Base-by-base conservation (phyloP, 1,140 invertebrate genomes). In the Macrostomum lignano region DNA sequence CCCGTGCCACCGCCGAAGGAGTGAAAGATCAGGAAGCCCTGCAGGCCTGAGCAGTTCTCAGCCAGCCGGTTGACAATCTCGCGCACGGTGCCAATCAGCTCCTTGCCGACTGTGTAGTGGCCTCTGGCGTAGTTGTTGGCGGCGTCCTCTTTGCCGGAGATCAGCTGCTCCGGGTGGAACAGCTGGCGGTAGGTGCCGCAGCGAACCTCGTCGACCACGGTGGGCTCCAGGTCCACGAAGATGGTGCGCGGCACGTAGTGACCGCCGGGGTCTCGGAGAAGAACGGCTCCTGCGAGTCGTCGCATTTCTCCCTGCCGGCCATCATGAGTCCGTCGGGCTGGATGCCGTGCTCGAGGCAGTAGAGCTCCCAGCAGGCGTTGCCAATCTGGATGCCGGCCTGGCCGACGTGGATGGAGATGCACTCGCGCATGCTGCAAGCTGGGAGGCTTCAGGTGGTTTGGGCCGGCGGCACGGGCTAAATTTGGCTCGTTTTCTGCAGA, bases 261-360 rank as follows among this genome's bases (percentile, higher is more conserved):
- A 21, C 22, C 22, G 14, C 39, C 35, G n/a, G 35, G 37, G 25
- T 38, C 39, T 36, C 44, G 40, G 35, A 38, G 41, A 41, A 46
- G 44, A 40, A 46, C 43, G 13, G 44, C n/a, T n/a, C n/a, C n/a
- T n/a, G n/a, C n/a, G n/a, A n/a, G n/a, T n/a, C n/a, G n/a, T n/a
- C n/a, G n/a, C n/a, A n/a, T n/a, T n/a, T n/a, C n/a, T n/a, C n/a
- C n/a, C n/a, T n/a, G n/a, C n/a, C n/a, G n/a, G n/a, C n/a, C n/a
- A n/a, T n/a, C n/a, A n/a, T n/a, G n/a, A n/a, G n/a, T n/a, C 76
- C 75, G 59, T 79, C 73, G 28, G 74, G 74, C 51, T 77, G 73
- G 48, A 81, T 79, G 17, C 73, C 73, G 59, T 78, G 75, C 52
- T 79, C 76, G 42, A 79, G 53, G 50, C 76, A 79, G 60, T 78